These are phyloP conservation scores for Sebastes taczanowskii DNA, from an alignment of 2,797 vertebrate species.

Conservation along the genomic window DNA sequence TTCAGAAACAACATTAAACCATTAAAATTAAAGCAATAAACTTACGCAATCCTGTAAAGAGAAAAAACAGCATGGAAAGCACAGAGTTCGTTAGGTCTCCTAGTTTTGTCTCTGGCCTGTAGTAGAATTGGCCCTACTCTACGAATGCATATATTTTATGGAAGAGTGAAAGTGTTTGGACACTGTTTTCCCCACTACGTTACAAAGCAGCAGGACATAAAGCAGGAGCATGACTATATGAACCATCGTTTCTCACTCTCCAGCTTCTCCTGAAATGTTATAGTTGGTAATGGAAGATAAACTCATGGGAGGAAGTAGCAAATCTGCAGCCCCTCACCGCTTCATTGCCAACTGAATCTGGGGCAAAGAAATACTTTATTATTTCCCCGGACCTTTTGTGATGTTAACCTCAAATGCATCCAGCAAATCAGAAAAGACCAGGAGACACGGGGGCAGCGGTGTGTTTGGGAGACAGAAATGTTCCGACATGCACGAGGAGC, in stretches of 20 bases:
- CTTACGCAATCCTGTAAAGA: background rate
- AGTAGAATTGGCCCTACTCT: background rate
- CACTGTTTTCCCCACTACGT: slow-evolving; percentile 25
- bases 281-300: slow-evolving; percentile 59
- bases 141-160: slow-evolving; percentile 42
- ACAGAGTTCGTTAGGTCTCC: background rate
- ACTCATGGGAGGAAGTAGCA: slow-evolving; percentile 76
- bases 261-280: slow-evolving; percentile 47
- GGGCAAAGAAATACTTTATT: slow-evolving; percentile 28
- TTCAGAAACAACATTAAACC: background rate
- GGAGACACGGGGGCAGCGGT: slow-evolving; percentile 51
- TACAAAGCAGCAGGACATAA: slow-evolving; percentile 43
- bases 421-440: slow-evolving; percentile 62
- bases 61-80: background rate
- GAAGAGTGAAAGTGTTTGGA: slow-evolving; percentile 54
- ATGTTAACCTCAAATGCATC: slow-evolving; percentile 62
- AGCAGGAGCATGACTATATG: slow-evolving; percentile 27
- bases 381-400: slow-evolving; percentile 48
- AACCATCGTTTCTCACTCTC: slow-evolving; percentile 24
- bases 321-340: slow-evolving; percentile 60
- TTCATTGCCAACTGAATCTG: slow-evolving; percentile 59
- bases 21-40: background rate
- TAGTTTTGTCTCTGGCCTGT: slow-evolving; percentile 10
- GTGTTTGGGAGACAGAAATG: slow-evolving; percentile 52
- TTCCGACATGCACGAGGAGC: slow-evolving; percentile 69